phyloP scores from a whole-genome alignment of 2,113 vertebrate species.

The Centropristis striata region DNA sequence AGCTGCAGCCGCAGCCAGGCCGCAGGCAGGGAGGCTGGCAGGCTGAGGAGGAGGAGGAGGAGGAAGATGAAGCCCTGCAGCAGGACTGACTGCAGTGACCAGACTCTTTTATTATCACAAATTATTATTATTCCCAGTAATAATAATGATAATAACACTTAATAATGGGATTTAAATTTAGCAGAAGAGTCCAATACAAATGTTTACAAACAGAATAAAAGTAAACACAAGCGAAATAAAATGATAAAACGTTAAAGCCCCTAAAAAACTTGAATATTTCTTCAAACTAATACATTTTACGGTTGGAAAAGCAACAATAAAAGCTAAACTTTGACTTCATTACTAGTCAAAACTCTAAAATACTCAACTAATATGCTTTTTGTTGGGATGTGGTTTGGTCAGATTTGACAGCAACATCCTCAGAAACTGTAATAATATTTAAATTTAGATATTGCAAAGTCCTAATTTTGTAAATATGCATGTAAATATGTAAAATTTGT shows the following conservation, averaged over 20 bases:
- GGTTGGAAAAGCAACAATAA: not conserved
- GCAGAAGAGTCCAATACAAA: not conserved
- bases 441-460: not conserved
- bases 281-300: too few species aligned
- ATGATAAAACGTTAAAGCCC: not conserved
- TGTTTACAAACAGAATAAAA: not conserved
- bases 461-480: too few species aligned
- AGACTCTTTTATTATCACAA: not conserved
- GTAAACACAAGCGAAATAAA: not conserved
- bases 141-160: too few species aligned
- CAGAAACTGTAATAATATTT: not conserved
- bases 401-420: not conserved
- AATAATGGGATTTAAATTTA: not conserved
- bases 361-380: not conserved
- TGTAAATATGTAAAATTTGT: too few species aligned
- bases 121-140: not conserved
- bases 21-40: slow-evolving; percentile 14
- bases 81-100: slow-evolving; percentile 20
- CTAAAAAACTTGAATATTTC: not conserved
- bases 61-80: slow-evolving; percentile 37
- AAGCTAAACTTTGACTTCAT: not conserved
- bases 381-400: not conserved
- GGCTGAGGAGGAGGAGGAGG: slow-evolving; percentile 2
- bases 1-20: slow-evolving; percentile 45
- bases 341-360: not conserved